Conservation (phyloP, 2,888 invertebrate genomes). For the Branchipolynoe longqiensis region DNA sequence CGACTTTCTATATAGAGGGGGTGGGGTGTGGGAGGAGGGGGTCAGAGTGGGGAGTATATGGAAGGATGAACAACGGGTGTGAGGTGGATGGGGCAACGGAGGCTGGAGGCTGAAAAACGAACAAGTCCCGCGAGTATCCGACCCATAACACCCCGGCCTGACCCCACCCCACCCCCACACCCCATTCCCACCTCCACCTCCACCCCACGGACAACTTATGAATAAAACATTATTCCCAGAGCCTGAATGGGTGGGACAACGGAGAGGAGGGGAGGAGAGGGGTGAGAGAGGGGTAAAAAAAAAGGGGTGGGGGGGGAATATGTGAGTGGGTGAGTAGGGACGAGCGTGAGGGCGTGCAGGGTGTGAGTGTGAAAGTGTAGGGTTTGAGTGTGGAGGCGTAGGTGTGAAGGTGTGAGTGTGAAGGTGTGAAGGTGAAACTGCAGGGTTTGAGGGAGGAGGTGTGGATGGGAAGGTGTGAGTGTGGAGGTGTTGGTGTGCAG, state of each 20-base stretch:
- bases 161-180: neutral
- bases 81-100: neutral
- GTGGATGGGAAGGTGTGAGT: no score
- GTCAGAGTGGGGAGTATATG: neutral
- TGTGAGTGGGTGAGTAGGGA: no score
- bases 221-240: conserved; percentile 35
- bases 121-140: conserved; percentile 20
- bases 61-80: neutral
- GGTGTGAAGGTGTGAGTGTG: no score
- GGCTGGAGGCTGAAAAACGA: conserved; percentile 33
- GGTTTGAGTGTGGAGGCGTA: no score
- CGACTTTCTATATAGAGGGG: no score
- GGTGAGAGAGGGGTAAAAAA: neutral
- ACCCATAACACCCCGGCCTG: conserved; percentile 4
- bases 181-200: neutral
- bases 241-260: neutral
- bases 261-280: neutral
- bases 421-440: no score
- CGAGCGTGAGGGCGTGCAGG: no score
- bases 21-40: neutral
- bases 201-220: conserved; percentile 19
- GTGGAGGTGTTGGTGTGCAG: no score
- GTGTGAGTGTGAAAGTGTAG: no score
- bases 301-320: neutral
- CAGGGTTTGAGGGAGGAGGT: no score